These are phyloP conservation scores for Drosophila simulans DNA, from an alignment of 1,140 invertebrate species.

Conservation along the genomic window DNA sequence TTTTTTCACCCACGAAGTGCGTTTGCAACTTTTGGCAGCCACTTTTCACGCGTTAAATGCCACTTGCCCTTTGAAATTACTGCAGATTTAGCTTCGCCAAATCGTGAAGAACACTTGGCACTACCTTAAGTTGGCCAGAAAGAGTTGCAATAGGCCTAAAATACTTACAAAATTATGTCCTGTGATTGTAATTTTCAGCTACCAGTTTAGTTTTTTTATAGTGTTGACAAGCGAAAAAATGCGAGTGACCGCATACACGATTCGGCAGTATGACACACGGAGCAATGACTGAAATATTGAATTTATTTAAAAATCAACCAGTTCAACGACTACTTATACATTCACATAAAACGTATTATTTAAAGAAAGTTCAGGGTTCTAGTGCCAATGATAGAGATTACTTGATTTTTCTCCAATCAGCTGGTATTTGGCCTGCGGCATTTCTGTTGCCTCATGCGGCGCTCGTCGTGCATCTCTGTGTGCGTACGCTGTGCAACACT, in stretches of 20 bases:
- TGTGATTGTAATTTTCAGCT: conserved; percentile 71
- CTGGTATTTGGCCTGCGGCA: conserved; percentile 7
- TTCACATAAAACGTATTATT: neutral
- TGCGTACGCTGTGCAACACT: conserved; percentile 47
- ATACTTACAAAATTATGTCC: conserved; percentile 81
- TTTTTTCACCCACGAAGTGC: conserved; percentile 48
- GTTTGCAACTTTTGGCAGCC: conserved; percentile 54
- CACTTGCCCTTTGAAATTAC: conserved; percentile 30
- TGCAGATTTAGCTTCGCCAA: conserved; percentile 46
- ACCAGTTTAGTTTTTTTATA: conserved; percentile 73
- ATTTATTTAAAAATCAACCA: neutral
- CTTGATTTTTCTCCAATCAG: neutral
- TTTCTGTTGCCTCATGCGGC: conserved; percentile 24
- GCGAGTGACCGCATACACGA: conserved; percentile 38
- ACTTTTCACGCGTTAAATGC: conserved; percentile 39
- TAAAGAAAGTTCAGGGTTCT: neutral
- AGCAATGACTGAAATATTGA: conserved; percentile 1
- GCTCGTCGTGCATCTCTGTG: conserved; percentile 20
- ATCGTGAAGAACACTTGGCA: conserved; percentile 45
- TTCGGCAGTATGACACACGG: conserved; percentile 36
- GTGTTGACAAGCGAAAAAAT: conserved; percentile 53
- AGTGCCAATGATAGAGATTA: neutral
- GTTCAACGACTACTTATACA: too few species aligned
- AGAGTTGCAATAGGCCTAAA: conserved; percentile 50
- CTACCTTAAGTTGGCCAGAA: conserved; percentile 9